These are phyloP conservation scores for Peromyscus eremicus DNA, from an alignment of 2,797 vertebrate species.

Conservation along the genomic window DNA sequence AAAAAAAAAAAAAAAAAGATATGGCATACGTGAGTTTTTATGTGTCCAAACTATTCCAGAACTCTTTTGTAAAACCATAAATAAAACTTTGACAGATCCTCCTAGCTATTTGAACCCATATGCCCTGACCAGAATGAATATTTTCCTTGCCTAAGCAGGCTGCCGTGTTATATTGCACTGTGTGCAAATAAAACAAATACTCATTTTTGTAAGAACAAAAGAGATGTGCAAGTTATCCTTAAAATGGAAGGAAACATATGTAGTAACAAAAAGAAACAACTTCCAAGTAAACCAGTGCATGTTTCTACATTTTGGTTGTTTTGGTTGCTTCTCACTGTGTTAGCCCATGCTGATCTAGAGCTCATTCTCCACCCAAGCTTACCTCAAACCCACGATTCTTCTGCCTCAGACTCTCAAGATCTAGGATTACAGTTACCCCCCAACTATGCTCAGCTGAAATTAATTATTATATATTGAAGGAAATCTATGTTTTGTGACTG, in stretches of 20 bases:
- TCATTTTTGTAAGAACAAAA: neutral
- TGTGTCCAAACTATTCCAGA: conserved; percentile 21
- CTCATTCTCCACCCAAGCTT: neutral
- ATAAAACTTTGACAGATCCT: neutral
- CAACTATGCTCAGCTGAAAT: neutral
- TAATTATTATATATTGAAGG: neutral
- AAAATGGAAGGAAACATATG: conserved; percentile 35
- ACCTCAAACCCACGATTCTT: neutral
- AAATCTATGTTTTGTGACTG: neutral
- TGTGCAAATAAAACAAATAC: neutral
- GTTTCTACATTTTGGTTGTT: neutral
- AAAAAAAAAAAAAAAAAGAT: conserved; percentile 63
- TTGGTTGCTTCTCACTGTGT: neutral
- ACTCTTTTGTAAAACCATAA: neutral
- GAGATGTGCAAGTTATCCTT: neutral
- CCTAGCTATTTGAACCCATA: neutral
- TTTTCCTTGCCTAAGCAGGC: fast-evolving
- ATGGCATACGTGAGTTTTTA: conserved; percentile 50
- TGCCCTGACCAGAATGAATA: fast-evolving
- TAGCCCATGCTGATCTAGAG: no score
- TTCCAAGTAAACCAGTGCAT: neutral
- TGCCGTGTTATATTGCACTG: neutral
- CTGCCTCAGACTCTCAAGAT: neutral
- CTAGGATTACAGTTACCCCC: neutral
- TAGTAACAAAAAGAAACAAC: neutral